These are phyloP conservation scores for Ceriagrion tenellum DNA, from an alignment of 2,888 invertebrate genomes.

Conservation along the genomic window DNA sequence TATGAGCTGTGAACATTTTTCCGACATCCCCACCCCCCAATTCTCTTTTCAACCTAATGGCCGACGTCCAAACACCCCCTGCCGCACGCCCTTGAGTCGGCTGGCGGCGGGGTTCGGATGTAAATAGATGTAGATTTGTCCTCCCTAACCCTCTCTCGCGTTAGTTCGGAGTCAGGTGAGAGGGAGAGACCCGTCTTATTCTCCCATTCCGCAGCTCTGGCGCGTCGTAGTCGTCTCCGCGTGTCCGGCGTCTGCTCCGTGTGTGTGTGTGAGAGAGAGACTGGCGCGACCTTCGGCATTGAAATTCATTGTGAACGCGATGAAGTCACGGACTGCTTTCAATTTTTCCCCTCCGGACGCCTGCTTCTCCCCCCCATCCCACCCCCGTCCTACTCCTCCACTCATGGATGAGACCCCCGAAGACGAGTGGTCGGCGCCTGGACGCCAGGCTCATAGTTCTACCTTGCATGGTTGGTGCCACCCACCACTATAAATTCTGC, in stretches of 20 bases:
- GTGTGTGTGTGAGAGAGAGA: background rate
- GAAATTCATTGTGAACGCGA: background rate
- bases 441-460: background rate
- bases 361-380: background rate
- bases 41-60: too few relatives aligned
- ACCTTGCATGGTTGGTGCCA: too few relatives aligned
- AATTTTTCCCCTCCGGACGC: background rate
- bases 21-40: too few relatives aligned
- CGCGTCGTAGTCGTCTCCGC: background rate
- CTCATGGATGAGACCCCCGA: background rate
- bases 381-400: too few relatives aligned
- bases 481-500: too few relatives aligned
- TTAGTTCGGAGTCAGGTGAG: background rate
- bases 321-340: conserved; percentile 18
- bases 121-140: background rate
- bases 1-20: too few relatives aligned
- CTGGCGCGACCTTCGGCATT: background rate
- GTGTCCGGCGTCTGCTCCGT: too few relatives aligned
- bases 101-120: too few relatives aligned
- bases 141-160: background rate
- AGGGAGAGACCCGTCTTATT: background rate
- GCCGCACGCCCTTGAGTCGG: too few relatives aligned
- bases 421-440: background rate
- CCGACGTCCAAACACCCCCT: too few relatives aligned
- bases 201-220: background rate